Evolutionary conservation across 2,888 invertebrate species (phyloP).

Genomic region (Ischnus inquisitorius): DNA sequence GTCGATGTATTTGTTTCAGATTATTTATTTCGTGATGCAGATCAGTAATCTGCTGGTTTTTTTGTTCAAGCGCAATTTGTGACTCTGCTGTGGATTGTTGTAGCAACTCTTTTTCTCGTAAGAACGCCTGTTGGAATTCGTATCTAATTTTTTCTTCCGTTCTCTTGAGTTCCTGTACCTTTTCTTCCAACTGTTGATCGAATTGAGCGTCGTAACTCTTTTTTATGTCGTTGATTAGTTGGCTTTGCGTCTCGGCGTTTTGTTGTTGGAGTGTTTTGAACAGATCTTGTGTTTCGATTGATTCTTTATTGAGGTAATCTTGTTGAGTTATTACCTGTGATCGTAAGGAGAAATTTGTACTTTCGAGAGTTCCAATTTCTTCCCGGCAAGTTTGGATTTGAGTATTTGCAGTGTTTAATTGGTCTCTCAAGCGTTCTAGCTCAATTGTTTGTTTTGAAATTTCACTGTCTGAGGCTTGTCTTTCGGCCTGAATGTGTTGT

Average conservation of each 20-base stretch:
- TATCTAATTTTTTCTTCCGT: conserved; percentile 39
- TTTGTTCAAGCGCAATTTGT: conserved; percentile 27
- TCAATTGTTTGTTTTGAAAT: conserved; percentile 36
- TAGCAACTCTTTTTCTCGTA: background rate
- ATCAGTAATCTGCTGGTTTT: conserved; percentile 23
- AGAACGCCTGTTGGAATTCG: conserved; percentile 30
- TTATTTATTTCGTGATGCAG: conserved; percentile 7
- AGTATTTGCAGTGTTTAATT: conserved; percentile 13
- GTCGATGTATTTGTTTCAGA: conserved; percentile 10
- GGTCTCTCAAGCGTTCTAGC: conserved; percentile 33
- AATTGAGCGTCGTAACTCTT: conserved; percentile 46
- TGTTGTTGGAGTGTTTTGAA: conserved; percentile 42
- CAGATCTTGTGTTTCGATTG: conserved; percentile 48
- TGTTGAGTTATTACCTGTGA: conserved; percentile 43
- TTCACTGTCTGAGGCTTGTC: conserved; percentile 30
- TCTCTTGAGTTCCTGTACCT: conserved; percentile 41
- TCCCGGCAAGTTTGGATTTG: conserved; percentile 11
- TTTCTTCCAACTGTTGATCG: conserved; percentile 26
- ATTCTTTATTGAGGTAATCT: conserved; percentile 40
- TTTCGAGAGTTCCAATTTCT: conserved; percentile 36
- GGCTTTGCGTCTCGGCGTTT: conserved; percentile 34
- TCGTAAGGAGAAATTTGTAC: conserved; percentile 38
- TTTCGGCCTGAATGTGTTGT: conserved; percentile 43
- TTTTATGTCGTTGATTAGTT: conserved; percentile 38
- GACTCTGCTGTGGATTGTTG: background rate